Conservation (phyloP, 2,888 invertebrate genomes). For the Platycheirus rosarum region DNA sequence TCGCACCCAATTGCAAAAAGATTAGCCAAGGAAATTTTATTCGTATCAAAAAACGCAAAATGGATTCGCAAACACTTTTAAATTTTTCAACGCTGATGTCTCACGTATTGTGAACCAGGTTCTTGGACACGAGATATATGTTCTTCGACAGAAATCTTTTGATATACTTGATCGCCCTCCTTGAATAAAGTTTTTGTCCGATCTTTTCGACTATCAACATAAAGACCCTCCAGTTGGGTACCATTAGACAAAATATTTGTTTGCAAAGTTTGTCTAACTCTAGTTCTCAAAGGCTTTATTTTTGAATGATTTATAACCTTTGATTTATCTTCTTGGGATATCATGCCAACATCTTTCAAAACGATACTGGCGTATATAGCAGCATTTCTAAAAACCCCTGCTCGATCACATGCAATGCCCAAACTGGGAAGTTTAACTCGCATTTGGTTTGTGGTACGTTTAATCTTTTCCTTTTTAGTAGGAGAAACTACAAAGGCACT, state of each 20-base stretch:
- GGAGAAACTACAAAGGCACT: background rate
- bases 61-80: background rate
- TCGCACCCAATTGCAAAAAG: background rate
- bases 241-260: too few relatives aligned
- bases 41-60: background rate
- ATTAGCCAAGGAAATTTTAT: background rate
- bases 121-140: background rate
- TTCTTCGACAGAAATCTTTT: background rate
- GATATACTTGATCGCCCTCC: background rate
- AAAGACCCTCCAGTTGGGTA: background rate
- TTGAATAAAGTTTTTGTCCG: too few relatives aligned
- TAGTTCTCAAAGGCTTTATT: background rate
- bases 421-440: background rate
- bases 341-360: background rate
- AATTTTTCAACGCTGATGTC: background rate
- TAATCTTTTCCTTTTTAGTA: background rate
- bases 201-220: background rate
- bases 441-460: background rate
- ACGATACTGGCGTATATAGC: background rate
- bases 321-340: too few relatives aligned
- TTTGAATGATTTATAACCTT: constrained; percentile 1
- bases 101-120: background rate
- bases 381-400: background rate
- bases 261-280: background rate
- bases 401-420: background rate